These are phyloP conservation scores for Mythimna loreyi DNA, from an alignment of 2,888 invertebrate species.

Conservation along the genomic window DNA sequence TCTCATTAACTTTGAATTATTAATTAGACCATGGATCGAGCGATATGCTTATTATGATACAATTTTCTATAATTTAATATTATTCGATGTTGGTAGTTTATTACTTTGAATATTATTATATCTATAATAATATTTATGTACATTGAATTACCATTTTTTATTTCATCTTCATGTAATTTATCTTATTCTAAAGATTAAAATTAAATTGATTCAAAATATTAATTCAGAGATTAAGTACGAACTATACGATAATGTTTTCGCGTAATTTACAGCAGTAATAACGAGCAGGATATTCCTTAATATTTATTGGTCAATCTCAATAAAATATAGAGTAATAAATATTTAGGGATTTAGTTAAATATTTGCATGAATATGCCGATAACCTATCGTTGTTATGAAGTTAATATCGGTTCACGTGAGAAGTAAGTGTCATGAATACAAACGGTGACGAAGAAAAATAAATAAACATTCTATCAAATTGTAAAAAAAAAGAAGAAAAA, in stretches of 20 bases:
- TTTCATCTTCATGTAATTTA: neutral
- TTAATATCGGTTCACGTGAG: constrained; percentile 6
- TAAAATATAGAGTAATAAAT: constrained; percentile 44
- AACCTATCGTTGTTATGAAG: constrained; percentile 38
- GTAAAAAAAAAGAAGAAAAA: constrained; percentile 32
- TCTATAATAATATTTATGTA: neutral
- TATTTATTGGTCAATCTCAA: constrained; percentile 42
- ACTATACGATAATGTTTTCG: constrained; percentile 15
- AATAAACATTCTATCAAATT: constrained; percentile 57
- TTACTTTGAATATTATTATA: neutral
- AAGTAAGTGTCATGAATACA: constrained; percentile 47
- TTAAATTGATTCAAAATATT: neutral
- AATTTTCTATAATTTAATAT: constrained; percentile 21
- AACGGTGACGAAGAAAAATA: constrained; percentile 55
- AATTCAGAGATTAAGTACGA: constrained; percentile 5
- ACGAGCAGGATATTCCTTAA: constrained; percentile 13
- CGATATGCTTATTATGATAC: constrained; percentile 37
- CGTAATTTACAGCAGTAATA: constrained; percentile 27
- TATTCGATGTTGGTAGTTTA: constrained; percentile 11
- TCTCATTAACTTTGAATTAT: constrained; percentile 80
- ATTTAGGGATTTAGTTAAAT: constrained; percentile 39
- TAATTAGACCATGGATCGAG: constrained; percentile 71
- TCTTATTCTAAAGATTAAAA: neutral
- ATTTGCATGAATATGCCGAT: constrained; percentile 23
- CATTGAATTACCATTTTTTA: neutral